A percentile compares a stretch with the other conserved stretches of the same genome.
phyloP scores from a whole-genome alignment of 2,113 vertebrate genomes.

The Elephantulus edwardii region DNA sequence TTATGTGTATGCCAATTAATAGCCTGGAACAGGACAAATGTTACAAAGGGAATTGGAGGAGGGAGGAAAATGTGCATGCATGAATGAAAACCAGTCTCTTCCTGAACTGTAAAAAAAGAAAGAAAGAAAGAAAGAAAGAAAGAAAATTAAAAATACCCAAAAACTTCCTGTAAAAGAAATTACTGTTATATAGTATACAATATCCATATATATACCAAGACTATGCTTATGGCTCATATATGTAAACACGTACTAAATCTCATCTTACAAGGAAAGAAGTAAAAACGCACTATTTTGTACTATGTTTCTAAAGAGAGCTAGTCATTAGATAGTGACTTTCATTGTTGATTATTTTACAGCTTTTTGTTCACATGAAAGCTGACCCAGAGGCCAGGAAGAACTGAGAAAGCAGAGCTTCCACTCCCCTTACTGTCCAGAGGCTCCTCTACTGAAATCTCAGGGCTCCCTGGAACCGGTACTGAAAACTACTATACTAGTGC shows the following conservation, averaged over 20 bases:
- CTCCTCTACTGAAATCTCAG: background rate
- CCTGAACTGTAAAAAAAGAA: too few relatives aligned
- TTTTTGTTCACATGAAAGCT: background rate
- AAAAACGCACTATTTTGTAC: background rate
- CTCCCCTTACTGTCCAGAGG: background rate
- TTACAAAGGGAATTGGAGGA: too few relatives aligned
- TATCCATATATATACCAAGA: background rate
- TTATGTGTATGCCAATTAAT: too few relatives aligned
- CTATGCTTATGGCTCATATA: background rate
- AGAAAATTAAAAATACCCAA: too few relatives aligned
- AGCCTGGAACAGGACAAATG: too few relatives aligned
- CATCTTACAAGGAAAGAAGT: background rate
- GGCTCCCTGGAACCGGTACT: background rate
- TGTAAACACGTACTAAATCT: background rate
- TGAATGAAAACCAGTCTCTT: too few relatives aligned
- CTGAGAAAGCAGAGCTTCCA: background rate
- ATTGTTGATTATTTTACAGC: slow-evolving; percentile 11
- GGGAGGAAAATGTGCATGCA: too few relatives aligned
- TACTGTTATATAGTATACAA: background rate
- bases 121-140: too few relatives aligned
- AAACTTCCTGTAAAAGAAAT: background rate
- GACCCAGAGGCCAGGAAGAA: background rate
- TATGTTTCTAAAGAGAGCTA: background rate
- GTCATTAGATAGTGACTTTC: background rate
- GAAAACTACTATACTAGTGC: background rate